phyloP scores from a whole-genome alignment of 2,797 vertebrate genomes.

The Argya squamiceps region DNA sequence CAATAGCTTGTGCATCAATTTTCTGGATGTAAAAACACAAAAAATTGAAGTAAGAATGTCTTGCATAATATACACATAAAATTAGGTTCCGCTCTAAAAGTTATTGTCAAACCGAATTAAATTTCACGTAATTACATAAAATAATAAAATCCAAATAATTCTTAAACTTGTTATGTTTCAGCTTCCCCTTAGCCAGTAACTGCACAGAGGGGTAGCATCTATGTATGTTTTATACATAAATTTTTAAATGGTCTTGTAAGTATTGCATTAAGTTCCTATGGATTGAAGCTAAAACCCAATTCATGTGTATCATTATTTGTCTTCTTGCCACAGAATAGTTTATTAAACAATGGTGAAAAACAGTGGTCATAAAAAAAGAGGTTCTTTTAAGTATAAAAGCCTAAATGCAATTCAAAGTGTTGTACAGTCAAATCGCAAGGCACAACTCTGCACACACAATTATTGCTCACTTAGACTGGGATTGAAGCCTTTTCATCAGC shows the following conservation, averaged over 20 bases:
- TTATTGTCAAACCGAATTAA: not conserved
- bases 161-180: not conserved
- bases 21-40: conserved; percentile 67
- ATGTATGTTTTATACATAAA: not conserved
- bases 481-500: not conserved
- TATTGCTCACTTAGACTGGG: not conserved
- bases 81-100: not conserved
- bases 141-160: not conserved
- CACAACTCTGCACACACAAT: not conserved
- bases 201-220: not conserved
- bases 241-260: not conserved
- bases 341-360: not conserved
- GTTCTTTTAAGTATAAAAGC: not conserved
- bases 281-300: not conserved
- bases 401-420: not conserved
- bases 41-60: not conserved
- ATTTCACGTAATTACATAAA: not conserved
- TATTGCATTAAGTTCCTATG: not conserved
- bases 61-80: not conserved
- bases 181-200: not conserved
- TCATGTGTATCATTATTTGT: not conserved
- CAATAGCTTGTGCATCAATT: conserved; percentile 87
- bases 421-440: not conserved
- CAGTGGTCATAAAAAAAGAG: not conserved
- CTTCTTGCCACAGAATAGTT: not conserved